phyloP scores from a whole-genome alignment of 53 echinoderm and acorn worm genomes.

The Echinarachnius parma region DNA sequence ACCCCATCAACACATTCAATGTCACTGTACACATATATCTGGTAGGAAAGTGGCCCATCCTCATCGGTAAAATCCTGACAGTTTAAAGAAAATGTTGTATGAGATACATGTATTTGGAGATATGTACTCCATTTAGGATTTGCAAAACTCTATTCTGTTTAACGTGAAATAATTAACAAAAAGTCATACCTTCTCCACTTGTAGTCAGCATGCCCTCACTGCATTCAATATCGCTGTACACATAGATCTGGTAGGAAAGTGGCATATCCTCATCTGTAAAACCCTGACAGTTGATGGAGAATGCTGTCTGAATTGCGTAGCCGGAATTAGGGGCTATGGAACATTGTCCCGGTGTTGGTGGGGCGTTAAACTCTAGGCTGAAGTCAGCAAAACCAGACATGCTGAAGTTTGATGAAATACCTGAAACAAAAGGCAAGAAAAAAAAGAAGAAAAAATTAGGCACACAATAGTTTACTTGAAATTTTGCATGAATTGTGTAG shows the following conservation, averaged over 20 bases:
- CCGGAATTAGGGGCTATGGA: constrained; percentile 41
- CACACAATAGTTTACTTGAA: too few relatives aligned
- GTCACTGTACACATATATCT: neutral
- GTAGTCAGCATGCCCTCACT: neutral
- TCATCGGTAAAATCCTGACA: constrained; percentile 16
- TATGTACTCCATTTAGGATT: too few relatives aligned
- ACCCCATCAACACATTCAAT: neutral
- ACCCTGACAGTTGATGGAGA: constrained; percentile 46
- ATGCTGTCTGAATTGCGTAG: constrained; percentile 55
- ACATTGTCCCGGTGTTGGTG: constrained; percentile 61
- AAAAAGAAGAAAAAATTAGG: neutral
- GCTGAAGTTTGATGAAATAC: constrained; percentile 15
- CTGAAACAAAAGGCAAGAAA: constrained; percentile 33
- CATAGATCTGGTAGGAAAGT: constrained; percentile 32
- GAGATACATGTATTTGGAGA: too few relatives aligned
- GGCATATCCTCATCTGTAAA: constrained; percentile 56
- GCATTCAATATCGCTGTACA: neutral
- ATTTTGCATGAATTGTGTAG: neutral
- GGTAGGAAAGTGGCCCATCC: neutral
- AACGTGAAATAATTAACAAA: too few relatives aligned
- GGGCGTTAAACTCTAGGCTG: constrained; percentile 44
- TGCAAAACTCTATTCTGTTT: too few relatives aligned
- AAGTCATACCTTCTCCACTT: neutral
- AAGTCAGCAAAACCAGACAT: constrained; percentile 49
- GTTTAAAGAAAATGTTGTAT: constrained; percentile 50